These are phyloP conservation scores for Holothuria scabra DNA, from an alignment of 53 echinoderm and acorn worm genomes.

Conservation along the genomic window DNA sequence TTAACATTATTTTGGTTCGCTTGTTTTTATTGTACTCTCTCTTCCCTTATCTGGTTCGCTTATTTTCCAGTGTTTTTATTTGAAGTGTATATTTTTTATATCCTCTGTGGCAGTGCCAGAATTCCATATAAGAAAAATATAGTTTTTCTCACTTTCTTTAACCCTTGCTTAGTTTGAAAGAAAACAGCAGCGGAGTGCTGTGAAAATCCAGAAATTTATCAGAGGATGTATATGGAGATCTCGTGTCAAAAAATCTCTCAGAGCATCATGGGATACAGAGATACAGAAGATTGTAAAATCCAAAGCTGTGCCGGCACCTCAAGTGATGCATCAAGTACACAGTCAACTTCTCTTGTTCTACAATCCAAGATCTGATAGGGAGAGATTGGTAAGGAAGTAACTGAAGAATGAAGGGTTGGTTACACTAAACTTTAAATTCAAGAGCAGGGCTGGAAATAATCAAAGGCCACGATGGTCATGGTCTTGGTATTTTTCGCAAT, in stretches of 20 bases:
- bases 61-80: no score
- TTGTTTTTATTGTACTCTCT: no score
- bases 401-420: not conserved
- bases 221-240: slow-evolving; percentile 69
- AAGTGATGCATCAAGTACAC: slow-evolving; percentile 61
- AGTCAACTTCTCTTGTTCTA: slow-evolving; percentile 75
- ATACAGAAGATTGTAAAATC: slow-evolving; percentile 2
- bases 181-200: slow-evolving; percentile 75
- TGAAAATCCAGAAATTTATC: slow-evolving; percentile 83
- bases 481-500: no score
- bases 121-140: no score
- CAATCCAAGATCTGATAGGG: slow-evolving; percentile 58
- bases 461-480: no score
- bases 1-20: no score
- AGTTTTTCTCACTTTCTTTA: not conserved
- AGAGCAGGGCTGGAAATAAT: no score
- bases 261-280: slow-evolving; percentile 72
- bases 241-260: slow-evolving; percentile 56
- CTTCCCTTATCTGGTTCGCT: no score
- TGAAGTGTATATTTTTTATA: no score
- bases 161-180: slow-evolving; percentile 65
- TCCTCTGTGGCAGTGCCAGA: no score
- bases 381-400: slow-evolving; percentile 77
- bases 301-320: slow-evolving; percentile 47
- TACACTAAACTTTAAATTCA: no score